A percentile compares a stretch with the other conserved stretches of the same genome.
These are phyloP conservation scores for Eriosoma lanigerum DNA, from an alignment of 1,140 invertebrate species.

Conservation along the genomic window DNA sequence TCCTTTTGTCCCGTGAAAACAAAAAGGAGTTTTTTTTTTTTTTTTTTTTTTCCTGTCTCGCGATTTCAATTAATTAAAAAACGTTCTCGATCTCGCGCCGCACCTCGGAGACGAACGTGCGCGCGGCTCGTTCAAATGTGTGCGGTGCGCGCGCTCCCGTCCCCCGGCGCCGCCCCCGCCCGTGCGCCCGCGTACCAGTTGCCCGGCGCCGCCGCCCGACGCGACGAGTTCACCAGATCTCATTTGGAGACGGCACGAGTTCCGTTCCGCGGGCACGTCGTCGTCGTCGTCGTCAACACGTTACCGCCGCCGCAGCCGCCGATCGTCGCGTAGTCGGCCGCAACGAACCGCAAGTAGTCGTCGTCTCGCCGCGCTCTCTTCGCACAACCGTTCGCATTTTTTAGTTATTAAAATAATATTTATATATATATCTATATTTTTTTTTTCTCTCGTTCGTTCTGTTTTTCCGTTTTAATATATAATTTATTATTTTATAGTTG, in stretches of 20 bases:
- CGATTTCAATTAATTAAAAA: no score
- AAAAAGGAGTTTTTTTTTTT: no score
- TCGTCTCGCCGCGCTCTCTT: slow-evolving; percentile 30
- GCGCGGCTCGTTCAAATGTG: no score
- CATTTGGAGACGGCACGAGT: slow-evolving; percentile 27
- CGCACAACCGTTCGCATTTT: background rate
- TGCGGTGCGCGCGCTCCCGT: background rate
- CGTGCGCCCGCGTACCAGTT: background rate
- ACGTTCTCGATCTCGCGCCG: no score
- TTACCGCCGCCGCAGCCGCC: slow-evolving; percentile 6
- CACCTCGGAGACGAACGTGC: no score
- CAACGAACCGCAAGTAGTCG: background rate
- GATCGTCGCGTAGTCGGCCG: background rate
- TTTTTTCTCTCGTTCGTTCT: background rate
- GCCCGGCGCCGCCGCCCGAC: slow-evolving; percentile 2
- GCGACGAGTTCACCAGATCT: slow-evolving; percentile 32
- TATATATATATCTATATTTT: no score
- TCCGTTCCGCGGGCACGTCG: slow-evolving; percentile 38
- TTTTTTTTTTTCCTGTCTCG: no score
- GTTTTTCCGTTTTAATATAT: background rate
- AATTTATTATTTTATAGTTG: background rate
- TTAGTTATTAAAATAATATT: background rate
- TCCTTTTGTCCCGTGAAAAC: no score
- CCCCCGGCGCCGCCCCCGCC: background rate
- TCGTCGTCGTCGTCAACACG: slow-evolving; percentile 41